Evolutionary conservation across 2,888 invertebrate species (phyloP).

Genomic region (Lobophora halterata): DNA sequence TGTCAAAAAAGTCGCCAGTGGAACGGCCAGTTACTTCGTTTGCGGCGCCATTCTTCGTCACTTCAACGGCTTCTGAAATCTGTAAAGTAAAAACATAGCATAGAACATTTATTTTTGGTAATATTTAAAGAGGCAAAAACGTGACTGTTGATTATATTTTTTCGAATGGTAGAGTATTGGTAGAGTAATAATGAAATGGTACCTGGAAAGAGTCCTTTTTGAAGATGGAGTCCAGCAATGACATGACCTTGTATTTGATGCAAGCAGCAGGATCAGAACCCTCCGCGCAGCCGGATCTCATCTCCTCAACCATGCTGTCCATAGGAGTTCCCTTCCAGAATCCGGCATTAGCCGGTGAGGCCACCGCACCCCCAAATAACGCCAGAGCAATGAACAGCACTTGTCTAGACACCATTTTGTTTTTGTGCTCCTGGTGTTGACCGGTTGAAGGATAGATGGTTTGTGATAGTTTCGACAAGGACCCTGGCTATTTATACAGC

Average conservation of each 20-base stretch:
- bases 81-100: slow-evolving; percentile 49
- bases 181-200: slow-evolving; percentile 23
- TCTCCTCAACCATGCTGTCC: slow-evolving; percentile 88
- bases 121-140: too few relatives aligned
- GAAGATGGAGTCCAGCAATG: slow-evolving; percentile 88
- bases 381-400: slow-evolving; percentile 74
- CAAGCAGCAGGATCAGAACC: slow-evolving; percentile 90
- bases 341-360: slow-evolving; percentile 83
- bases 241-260: slow-evolving; percentile 91
- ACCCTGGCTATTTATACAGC: slow-evolving; percentile 78
- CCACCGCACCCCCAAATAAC: slow-evolving; percentile 80
- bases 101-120: too few relatives aligned
- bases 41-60: slow-evolving; percentile 85
- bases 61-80: slow-evolving; percentile 88
- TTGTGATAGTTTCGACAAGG: slow-evolving; percentile 76
- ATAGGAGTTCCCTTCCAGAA: slow-evolving; percentile 87
- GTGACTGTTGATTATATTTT: slow-evolving; percentile 1
- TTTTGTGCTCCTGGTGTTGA: slow-evolving; percentile 58
- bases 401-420: slow-evolving; percentile 72
- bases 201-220: slow-evolving; percentile 90
- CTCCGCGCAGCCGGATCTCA: slow-evolving; percentile 86
- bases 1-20: slow-evolving; percentile 83
- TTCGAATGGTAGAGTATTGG: neutral
- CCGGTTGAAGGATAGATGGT: slow-evolving; percentile 64
- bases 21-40: slow-evolving; percentile 83